phyloP scores from a whole-genome alignment of 2,113 vertebrate genomes.

The Ranitomeya imitator region DNA sequence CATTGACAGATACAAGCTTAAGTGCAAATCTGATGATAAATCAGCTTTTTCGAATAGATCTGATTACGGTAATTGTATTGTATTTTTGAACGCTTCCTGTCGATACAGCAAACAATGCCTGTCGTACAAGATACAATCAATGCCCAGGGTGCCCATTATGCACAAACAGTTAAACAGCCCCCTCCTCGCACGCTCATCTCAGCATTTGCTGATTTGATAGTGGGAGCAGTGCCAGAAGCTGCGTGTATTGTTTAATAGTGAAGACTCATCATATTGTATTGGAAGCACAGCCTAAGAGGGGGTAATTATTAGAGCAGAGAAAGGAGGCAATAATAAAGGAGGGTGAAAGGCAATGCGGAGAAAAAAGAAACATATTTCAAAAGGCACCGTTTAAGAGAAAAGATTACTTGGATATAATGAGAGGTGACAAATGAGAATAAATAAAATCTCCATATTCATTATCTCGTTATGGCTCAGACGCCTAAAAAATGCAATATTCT shows the following conservation, averaged over 20 bases:
- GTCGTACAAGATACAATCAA: constrained; percentile 24
- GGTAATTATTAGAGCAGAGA: constrained; percentile 53
- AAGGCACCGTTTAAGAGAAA: constrained; percentile 15
- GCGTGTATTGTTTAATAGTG: constrained; percentile 55
- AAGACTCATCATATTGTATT: constrained; percentile 58
- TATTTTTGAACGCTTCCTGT: neutral
- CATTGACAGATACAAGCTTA: neutral
- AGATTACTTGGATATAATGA: constrained; percentile 9
- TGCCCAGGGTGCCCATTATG: constrained; percentile 20
- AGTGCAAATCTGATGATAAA: constrained; percentile 5
- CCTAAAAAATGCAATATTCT: constrained; percentile 1
- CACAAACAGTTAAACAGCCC: constrained; percentile 42
- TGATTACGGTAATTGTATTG: constrained; percentile 5
- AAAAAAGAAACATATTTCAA: constrained; percentile 6
- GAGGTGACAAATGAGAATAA: constrained; percentile 34
- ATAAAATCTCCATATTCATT: constrained; percentile 9
- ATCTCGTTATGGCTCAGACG: neutral
- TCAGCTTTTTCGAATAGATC: neutral
- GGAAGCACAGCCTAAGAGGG: constrained; percentile 46
- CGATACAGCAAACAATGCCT: constrained; percentile 21
- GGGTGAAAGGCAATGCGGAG: neutral
- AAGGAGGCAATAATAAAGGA: neutral
- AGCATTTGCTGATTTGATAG: constrained; percentile 47
- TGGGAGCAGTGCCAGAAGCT: constrained; percentile 45
- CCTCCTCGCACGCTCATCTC: neutral